Evolutionary conservation across 2,888 invertebrate species (phyloP), one percentile per base, ranked within the genome.

Genomic region (Hemistola chrysoprasaria): DNA sequence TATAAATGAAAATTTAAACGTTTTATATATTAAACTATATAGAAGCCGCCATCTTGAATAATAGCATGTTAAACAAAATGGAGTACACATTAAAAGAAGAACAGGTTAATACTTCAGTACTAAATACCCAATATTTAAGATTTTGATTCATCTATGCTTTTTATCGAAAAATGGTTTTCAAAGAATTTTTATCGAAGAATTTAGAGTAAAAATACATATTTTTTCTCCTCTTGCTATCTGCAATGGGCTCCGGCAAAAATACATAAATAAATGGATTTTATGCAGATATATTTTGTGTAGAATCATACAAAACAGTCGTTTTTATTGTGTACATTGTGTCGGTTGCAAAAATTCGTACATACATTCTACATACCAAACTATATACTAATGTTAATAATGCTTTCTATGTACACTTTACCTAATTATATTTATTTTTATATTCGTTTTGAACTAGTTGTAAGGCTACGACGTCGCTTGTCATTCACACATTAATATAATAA

Each of bases 371-470:
- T 71, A n/a, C 68, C 67, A 56, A 43, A 71, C 77, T 81, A 84
- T 49, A 67, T 55, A 52, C 76, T 84, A 78, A 74, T 59, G 73
- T 75, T 83, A 82, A 76, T 69, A 75, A 30, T 23, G 68, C 62
- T 59, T 73, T 65, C 68, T 85, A 85, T 86, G 71, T 86, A 85
- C 82, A 84, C 64, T 71, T 75, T 75, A 70, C 67, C 71, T 69
- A 65, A 64, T 71, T n/a, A n/a, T n/a, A n/a, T n/a, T n/a, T n/a
- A n/a, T n/a, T n/a, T n/a, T 77, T 69, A 73, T 66, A 76, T 76
- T 85, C 87, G 84, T 85, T 88, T 88, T 87, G 88, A 87, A 88
- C 88, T 87, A 88, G 80, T 82, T 82, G 78, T 88, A 88, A 88
- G 87, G 87, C 88, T 88, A 87, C 85, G 78, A 80, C 74, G 73